These are phyloP conservation scores for Darevskia nairensis DNA, from an alignment of 2,797 vertebrate genomes.

Conservation along the genomic window DNA sequence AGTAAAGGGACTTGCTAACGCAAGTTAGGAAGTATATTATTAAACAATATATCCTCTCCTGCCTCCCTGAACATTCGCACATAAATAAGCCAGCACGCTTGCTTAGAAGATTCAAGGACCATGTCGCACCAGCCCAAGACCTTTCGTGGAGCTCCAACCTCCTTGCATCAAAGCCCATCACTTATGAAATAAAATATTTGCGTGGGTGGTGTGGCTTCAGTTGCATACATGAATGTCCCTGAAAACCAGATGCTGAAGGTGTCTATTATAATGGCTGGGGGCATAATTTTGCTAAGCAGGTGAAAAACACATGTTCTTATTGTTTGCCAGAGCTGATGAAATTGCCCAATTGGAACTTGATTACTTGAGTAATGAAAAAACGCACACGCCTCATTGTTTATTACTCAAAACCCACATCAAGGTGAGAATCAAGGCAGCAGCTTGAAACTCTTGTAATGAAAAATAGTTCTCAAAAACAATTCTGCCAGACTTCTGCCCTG, in stretches of 20 bases:
- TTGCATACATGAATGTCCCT: background rate
- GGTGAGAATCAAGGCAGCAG: conserved; percentile 32
- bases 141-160: background rate
- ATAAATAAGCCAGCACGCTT: background rate
- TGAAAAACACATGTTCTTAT: background rate
- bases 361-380: conserved; percentile 21
- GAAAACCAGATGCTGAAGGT: background rate
- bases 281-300: background rate
- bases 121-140: background rate
- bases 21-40: too few species aligned
- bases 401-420: conserved; percentile 33
- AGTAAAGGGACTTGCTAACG: too few species aligned
- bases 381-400: conserved; percentile 15
- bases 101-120: background rate
- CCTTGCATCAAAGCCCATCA: background rate
- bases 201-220: background rate
- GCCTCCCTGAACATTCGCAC: too few species aligned
- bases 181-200: background rate
- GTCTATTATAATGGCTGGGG: conserved; percentile 1
- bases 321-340: conserved; percentile 10
- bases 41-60: too few species aligned
- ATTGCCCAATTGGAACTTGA: conserved; percentile 9
- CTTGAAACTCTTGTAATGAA: background rate
- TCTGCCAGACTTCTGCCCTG: conserved; percentile 14
- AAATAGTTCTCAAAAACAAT: background rate